A percentile compares a stretch with the other conserved stretches of the same genome.
Conservation (phyloP, 2,113 vertebrate genomes). For the Oryzias celebensis region DNA sequence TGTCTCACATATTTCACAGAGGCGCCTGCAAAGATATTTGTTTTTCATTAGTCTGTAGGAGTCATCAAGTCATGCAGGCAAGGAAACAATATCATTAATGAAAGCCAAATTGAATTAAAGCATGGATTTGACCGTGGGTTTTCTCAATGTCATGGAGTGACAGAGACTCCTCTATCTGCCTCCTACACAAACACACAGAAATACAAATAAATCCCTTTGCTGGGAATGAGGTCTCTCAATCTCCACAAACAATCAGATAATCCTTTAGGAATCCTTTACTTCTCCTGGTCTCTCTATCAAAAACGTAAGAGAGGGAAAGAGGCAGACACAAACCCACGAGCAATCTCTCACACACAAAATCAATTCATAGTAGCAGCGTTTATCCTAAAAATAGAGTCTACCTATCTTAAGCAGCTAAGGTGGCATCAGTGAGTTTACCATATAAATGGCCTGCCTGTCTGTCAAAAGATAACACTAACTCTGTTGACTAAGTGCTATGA, state of each 20-base stretch:
- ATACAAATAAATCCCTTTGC: slow-evolving; percentile 67
- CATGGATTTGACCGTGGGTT: slow-evolving; percentile 68
- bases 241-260: slow-evolving; percentile 78
- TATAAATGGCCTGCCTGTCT: slow-evolving; percentile 75
- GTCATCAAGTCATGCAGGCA: slow-evolving; percentile 54
- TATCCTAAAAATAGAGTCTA: slow-evolving; percentile 57
- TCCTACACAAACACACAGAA: slow-evolving; percentile 30
- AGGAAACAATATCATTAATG: slow-evolving; percentile 70
- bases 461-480: slow-evolving; percentile 65
- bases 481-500: slow-evolving; percentile 53
- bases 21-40: slow-evolving; percentile 47
- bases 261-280: slow-evolving; percentile 75
- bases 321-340: slow-evolving; percentile 20
- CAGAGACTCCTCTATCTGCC: slow-evolving; percentile 59
- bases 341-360: slow-evolving; percentile 24
- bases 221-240: slow-evolving; percentile 74
- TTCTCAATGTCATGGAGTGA: slow-evolving; percentile 71
- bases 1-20: slow-evolving; percentile 30
- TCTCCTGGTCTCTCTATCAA: slow-evolving; percentile 65
- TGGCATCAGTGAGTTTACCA: slow-evolving; percentile 69
- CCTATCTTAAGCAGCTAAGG: slow-evolving; percentile 64
- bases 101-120: slow-evolving; percentile 73
- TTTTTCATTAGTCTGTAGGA: slow-evolving; percentile 62
- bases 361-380: slow-evolving; percentile 54
- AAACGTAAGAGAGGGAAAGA: slow-evolving; percentile 32